phyloP scores from a whole-genome alignment of 1,140 invertebrate species.

The Schmidtea mediterranea region DNA sequence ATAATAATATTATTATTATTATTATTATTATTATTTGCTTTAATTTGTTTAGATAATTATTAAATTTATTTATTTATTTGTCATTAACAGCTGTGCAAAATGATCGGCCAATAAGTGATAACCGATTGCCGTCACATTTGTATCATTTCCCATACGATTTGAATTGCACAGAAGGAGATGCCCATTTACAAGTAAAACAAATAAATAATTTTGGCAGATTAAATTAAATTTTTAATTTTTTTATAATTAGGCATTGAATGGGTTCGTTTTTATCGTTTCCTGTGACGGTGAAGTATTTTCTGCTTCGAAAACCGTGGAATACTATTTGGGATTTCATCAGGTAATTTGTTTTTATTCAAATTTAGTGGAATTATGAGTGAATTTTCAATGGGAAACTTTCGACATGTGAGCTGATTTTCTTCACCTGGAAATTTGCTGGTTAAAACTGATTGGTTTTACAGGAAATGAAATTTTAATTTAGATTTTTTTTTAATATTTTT shows the following conservation, averaged over 20 bases:
- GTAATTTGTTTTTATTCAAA: slow-evolving; percentile 28
- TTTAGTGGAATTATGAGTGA: not conserved
- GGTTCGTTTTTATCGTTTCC: slow-evolving; percentile 85
- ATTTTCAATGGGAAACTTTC: too few relatives aligned
- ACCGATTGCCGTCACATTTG: not conserved
- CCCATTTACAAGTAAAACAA: not conserved
- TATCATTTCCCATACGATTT: slow-evolving; percentile 3
- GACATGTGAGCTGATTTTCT: too few relatives aligned
- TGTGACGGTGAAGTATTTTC: slow-evolving; percentile 97
- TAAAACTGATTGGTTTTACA: too few relatives aligned
- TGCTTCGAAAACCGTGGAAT: slow-evolving; percentile 92
- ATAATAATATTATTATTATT: too few relatives aligned
- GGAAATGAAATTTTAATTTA: too few relatives aligned
- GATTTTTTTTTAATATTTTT: not conserved
- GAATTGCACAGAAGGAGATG: not conserved
- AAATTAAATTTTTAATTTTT: too few relatives aligned
- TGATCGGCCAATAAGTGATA: not conserved
- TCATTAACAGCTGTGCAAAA: not conserved
- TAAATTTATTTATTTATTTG: too few relatives aligned
- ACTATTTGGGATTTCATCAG: slow-evolving; percentile 97
- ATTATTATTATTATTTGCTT: too few relatives aligned
- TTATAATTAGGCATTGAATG: slow-evolving; percentile 39
- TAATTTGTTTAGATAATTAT: too few relatives aligned
- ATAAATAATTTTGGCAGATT: not conserved
- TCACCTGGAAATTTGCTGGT: too few relatives aligned